Conservation (phyloP, 30 jellyfish, hydroid and myxozoan genomes). For the Catostylus mosaicus region DNA sequence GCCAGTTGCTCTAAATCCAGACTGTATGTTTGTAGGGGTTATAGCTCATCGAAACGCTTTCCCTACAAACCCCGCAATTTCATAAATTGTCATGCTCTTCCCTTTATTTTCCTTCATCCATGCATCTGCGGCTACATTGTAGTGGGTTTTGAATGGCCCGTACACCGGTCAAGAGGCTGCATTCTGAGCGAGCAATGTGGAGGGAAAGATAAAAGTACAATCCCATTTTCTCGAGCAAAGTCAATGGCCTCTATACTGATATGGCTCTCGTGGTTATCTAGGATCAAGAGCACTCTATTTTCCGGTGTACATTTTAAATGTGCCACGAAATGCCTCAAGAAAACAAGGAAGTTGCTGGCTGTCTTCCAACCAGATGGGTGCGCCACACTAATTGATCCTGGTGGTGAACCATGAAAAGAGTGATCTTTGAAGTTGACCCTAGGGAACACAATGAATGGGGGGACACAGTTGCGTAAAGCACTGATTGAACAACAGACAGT, state of each 20-base stretch:
- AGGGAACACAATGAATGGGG: neutral
- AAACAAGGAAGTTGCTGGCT: constrained; percentile 22
- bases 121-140: constrained; percentile 31
- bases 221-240: constrained; percentile 31
- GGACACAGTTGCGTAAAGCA: constrained; percentile 24
- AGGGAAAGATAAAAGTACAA: constrained; percentile 21
- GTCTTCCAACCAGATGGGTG: neutral
- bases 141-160: constrained; percentile 33
- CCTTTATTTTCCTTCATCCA: neutral
- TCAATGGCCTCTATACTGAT: neutral
- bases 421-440: constrained; percentile 12
- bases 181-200: constrained; percentile 44
- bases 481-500: constrained; percentile 41
- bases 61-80: neutral
- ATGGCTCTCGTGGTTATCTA: constrained; percentile 33
- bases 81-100: neutral
- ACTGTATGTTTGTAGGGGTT: constrained; percentile 1
- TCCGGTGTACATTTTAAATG: neutral
- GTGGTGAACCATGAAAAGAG: neutral
- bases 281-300: neutral
- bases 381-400: neutral
- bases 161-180: constrained; percentile 56
- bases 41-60: constrained; percentile 20
- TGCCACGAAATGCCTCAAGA: neutral
- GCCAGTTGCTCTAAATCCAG: constrained; percentile 13